Percentiles rank a stretch among this genome's conserved stretches.
These are phyloP conservation scores for Garra rufa DNA, from an alignment of 2,113 vertebrate species.

Conservation along the genomic window DNA sequence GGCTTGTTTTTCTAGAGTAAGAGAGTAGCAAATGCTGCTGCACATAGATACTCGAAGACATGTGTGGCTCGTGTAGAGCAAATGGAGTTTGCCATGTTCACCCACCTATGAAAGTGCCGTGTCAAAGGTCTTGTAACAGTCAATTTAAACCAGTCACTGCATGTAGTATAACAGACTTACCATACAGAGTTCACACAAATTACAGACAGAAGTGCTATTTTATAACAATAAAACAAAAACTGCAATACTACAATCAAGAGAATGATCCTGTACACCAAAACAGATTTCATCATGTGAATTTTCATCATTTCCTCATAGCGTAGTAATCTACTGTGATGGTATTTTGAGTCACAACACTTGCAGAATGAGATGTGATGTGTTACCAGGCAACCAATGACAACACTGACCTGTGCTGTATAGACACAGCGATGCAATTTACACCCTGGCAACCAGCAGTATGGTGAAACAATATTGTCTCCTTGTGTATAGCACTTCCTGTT, in stretches of 20 bases:
- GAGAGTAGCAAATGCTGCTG: constrained; percentile 26
- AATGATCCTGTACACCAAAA: not conserved
- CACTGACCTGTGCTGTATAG: constrained; percentile 33
- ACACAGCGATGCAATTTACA: constrained; percentile 52
- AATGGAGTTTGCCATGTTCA: constrained; percentile 64
- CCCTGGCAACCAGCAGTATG: constrained; percentile 41
- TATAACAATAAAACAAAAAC: not conserved
- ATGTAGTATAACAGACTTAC: not conserved
- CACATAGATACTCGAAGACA: constrained; percentile 50
- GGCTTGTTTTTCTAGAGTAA: constrained; percentile 10
- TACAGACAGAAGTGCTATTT: not conserved
- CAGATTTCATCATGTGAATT: not conserved
- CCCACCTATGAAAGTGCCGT: constrained; percentile 55
- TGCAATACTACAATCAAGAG: too few relatives aligned
- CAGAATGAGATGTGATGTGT: not conserved
- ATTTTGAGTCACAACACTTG: constrained; percentile 53
- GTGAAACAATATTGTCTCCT: constrained; percentile 23
- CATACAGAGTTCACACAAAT: not conserved
- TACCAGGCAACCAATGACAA: constrained; percentile 58
- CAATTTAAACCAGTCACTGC: constrained; percentile 28
- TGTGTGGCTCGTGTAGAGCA: constrained; percentile 49
- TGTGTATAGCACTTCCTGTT: constrained; percentile 42
- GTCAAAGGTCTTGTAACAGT: constrained; percentile 60
- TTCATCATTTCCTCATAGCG: not conserved
- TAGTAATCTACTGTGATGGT: not conserved